Evolutionary conservation across 2,888 invertebrate genomes (phyloP).

Genomic region (Caprella mutica): DNA sequence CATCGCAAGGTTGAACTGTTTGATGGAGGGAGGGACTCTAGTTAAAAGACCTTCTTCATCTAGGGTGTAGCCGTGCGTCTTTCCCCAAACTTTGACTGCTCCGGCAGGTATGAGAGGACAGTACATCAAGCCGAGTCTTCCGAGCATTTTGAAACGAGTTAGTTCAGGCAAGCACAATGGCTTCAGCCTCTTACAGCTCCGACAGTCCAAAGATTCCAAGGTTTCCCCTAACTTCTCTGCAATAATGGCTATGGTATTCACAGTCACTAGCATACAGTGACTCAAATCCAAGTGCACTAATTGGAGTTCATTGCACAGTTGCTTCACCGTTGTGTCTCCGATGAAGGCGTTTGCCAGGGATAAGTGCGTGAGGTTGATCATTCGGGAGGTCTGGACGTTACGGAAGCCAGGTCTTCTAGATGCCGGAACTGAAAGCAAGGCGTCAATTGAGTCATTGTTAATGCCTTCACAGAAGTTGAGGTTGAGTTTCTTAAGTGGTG

Average conservation of each 20-base stretch:
- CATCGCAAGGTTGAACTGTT: constrained; percentile 3
- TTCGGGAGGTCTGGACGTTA: constrained; percentile 20
- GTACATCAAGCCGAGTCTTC: constrained; percentile 17
- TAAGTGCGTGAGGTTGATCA: constrained; percentile 23
- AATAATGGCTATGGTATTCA: constrained; percentile 15
- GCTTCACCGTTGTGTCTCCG: constrained; percentile 20
- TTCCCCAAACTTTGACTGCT: constrained; percentile 26
- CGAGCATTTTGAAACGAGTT: constrained; percentile 18
- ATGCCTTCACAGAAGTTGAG: constrained; percentile 26
- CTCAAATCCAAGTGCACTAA: constrained; percentile 24
- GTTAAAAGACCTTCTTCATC: constrained; percentile 8
- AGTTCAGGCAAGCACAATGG: constrained; percentile 26
- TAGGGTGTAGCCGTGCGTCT: constrained; percentile 23
- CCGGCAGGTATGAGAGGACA: constrained; percentile 18
- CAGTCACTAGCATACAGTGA: constrained; percentile 24
- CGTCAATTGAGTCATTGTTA: constrained; percentile 20
- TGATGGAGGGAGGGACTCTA: constrained; percentile 17
- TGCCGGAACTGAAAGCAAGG: constrained; percentile 26
- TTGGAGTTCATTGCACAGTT: constrained; percentile 20
- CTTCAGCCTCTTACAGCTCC: constrained; percentile 25
- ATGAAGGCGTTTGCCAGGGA: constrained; percentile 26
- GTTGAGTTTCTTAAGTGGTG: constrained; percentile 34
- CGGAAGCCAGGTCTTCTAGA: constrained; percentile 32
- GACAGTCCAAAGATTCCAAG: constrained; percentile 23
- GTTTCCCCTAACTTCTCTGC: constrained; percentile 21